phyloP scores from a whole-genome alignment of 2,888 invertebrate species.

The Stenodera caucasica region DNA sequence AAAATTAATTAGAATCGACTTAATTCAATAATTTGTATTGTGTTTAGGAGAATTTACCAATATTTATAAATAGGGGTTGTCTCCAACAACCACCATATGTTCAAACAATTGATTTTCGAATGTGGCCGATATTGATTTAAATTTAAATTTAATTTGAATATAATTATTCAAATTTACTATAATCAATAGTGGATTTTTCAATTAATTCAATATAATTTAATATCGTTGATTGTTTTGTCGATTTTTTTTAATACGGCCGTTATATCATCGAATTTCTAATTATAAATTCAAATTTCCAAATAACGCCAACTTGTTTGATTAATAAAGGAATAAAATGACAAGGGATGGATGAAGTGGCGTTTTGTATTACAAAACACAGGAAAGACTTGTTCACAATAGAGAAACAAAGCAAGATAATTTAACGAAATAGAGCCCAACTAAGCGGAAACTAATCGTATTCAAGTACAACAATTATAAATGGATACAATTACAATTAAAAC shows the following conservation, averaged over 20 bases:
- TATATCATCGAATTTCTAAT: neutral
- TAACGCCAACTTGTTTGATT: neutral
- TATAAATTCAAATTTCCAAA: slow-evolving; percentile 5
- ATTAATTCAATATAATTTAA: neutral
- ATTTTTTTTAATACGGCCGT: neutral
- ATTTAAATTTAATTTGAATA: slow-evolving; percentile 27
- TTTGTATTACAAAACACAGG: slow-evolving; percentile 14
- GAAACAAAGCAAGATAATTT: slow-evolving; percentile 46
- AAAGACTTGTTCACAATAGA: slow-evolving; percentile 12
- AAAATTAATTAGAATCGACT: slow-evolving; percentile 11
- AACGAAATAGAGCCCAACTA: slow-evolving; percentile 44
- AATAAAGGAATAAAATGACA: slow-evolving; percentile 4
- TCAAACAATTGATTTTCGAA: slow-evolving; percentile 30
- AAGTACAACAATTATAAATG: slow-evolving; percentile 46
- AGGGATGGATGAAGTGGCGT: slow-evolving; percentile 3
- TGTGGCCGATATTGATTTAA: neutral
- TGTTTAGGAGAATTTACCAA: neutral
- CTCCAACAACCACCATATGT: slow-evolving; percentile 20
- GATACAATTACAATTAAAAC: slow-evolving; percentile 38
- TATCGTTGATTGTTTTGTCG: neutral
- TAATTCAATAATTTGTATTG: slow-evolving; percentile 11
- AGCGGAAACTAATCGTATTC: slow-evolving; percentile 50
- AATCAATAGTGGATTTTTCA: neutral
- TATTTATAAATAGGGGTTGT: slow-evolving; percentile 12
- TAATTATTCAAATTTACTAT: slow-evolving; percentile 32